Evolutionary conservation across 2,888 invertebrate genomes (phyloP).

Genomic region (Meloe dianella): DNA sequence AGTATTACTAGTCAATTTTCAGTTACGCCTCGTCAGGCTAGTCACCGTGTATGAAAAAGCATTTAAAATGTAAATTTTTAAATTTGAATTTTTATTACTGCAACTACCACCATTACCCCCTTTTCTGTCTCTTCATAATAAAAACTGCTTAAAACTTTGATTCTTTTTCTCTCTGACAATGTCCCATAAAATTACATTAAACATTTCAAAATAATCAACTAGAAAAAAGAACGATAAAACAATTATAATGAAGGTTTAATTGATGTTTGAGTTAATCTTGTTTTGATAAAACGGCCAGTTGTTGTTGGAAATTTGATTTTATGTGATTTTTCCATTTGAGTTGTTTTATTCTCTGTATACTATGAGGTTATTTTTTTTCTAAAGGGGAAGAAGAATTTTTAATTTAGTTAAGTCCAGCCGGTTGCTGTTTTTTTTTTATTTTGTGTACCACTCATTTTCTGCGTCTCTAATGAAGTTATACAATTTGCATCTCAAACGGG

Average conservation of each 20-base stretch:
- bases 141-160: constrained; percentile 22
- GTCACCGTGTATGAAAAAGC: constrained; percentile 55
- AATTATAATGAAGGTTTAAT: constrained; percentile 11
- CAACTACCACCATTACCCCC: constrained; percentile 23
- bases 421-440: constrained; percentile 21
- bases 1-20: constrained; percentile 46
- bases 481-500: constrained; percentile 44
- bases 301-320: constrained; percentile 7
- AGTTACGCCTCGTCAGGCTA: constrained; percentile 51
- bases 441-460: not conserved
- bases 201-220: not conserved
- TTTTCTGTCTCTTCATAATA: not conserved
- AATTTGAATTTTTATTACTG: constrained; percentile 59
- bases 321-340: not conserved
- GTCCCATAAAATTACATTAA: not conserved
- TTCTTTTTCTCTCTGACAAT: constrained; percentile 14
- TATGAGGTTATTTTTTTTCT: not conserved
- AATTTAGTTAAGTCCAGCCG: constrained; percentile 43
- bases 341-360: not conserved
- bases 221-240: not conserved
- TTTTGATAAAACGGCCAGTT: not conserved
- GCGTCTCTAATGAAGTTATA: constrained; percentile 37
- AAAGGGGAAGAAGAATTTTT: constrained; percentile 39
- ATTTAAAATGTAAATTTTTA: constrained; percentile 58
- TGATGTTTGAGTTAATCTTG: constrained; percentile 3